Evolutionary conservation across 2,888 invertebrate genomes (phyloP), one percentile per base, ranked within the genome.

Genomic region (Trissoscelio sp.): DNA sequence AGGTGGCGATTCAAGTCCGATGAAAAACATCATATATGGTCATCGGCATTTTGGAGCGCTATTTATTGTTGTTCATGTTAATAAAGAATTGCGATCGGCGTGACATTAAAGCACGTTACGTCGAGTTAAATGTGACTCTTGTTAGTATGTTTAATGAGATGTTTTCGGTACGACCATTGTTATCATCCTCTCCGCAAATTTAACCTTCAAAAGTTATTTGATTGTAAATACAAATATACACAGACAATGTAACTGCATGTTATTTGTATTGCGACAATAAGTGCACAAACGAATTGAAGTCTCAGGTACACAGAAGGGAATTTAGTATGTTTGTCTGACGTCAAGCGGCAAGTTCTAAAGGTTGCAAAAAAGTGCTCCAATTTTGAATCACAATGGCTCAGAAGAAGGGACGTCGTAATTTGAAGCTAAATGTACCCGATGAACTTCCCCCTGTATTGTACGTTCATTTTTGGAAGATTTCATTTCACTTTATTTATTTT

Each of bases 371-470:
- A 69, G 70, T 67, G 67, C 12, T 60, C 28, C 28, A 4, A 72
- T 22, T 58, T 44, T 75, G 18, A 74, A 42, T 70, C 77, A 78
- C 60, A 67, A 91, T 91, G 91, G 90, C 91, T 81, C 77, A 87
- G 69, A 89, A 88, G 79, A 87, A 88, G 78, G 88, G 89, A 81
- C 89, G 88, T 48, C 83, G 88, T 55, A 92, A 92, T 86, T 91
- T 93, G 74, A 93, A 92, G 88, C 89, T 93, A 18, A 91, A 92
- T 83, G 92, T 94, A 24, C 90, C 92, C 12, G 93, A 93, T 57
- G 93, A 93, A 85, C 88, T 91, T 39, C 92, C 92, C 66, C 85
- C 86, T 24, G 90, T 92, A 82, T 91, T 93, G 93, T 93, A 92
- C 89, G 93, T 81, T 44, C 48, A 31, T 24, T 28, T 46, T 34